phyloP scores from a whole-genome alignment of 2,888 invertebrate genomes.

The Dryadula phaetusa region DNA sequence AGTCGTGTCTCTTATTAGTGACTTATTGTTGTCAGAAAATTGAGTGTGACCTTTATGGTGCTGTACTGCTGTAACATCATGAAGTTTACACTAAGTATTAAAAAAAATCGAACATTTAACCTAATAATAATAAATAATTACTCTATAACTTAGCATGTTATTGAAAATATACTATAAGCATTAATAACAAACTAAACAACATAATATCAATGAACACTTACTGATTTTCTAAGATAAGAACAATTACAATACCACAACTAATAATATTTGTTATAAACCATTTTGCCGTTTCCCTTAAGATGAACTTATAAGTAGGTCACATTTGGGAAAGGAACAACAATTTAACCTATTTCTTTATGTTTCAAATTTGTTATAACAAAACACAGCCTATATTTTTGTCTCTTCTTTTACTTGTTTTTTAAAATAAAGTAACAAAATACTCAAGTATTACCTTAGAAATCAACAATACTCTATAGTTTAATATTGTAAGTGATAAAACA shows the following conservation, averaged over 20 bases:
- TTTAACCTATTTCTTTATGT: background rate
- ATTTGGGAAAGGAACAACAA: background rate
- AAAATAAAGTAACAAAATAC: background rate
- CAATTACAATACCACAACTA: background rate
- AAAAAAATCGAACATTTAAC: no score
- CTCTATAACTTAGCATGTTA: no score
- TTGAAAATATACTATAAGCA: background rate
- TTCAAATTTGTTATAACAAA: background rate
- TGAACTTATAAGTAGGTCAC: background rate
- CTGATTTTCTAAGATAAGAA: background rate
- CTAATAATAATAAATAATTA: no score
- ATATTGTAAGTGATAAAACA: constrained; percentile 9
- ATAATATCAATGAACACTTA: background rate
- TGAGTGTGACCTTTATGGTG: no score
- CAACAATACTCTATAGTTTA: background rate
- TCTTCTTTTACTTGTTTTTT: background rate
- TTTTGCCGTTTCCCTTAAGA: background rate
- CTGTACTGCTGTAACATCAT: no score
- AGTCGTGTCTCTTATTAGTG: no score
- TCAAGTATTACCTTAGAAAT: background rate
- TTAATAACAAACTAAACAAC: background rate
- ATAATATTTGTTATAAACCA: background rate
- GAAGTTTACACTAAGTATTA: no score
- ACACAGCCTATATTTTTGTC: background rate
- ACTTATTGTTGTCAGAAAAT: no score